Base-by-base conservation (phyloP, 2,797 vertebrate species). In the Danio albolineatus region DNA sequence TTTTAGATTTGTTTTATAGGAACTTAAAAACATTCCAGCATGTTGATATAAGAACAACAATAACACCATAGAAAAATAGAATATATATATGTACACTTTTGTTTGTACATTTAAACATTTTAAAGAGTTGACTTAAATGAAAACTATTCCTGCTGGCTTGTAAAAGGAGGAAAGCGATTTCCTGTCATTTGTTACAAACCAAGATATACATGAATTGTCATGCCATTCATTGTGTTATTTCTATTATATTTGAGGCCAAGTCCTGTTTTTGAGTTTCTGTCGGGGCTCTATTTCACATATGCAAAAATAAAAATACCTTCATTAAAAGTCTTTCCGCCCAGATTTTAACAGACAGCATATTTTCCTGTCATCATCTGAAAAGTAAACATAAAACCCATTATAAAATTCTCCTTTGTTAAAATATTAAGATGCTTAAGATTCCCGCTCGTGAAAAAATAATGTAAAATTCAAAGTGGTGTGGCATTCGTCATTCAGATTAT, bases 61-160 rank as follows among this genome's bases (percentile, higher is more conserved):
- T 49, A 12, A 70, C 49, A 41, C n/a, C 53, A 73, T 78, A 82
- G 71, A 81, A 88, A 82, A 79, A 84, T 82, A 85, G 67, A 87
- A 86, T 85, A 84, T 81, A 85, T 69, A 56, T 81, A 72, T 84
- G 61, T 81, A 82, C 83, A 87, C 51, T 78, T 82, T 80, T 83
- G 49, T 65, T 64, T 64, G 61, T 69, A 78, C 67, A 75, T 64
- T 75, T 44, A 59, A 72, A 62, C 60, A 65, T 64, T 73, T 51
- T 49, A 61, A 87, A 8, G 0, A 74, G 59, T 43, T 44, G 16
- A 57, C 13, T 70, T 41, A 69, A 21, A 70, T 71, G 16, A 62
- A 60, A 61, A 71, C 19, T 38, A 61, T 21, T 77, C 12, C 7
- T 78, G 17, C 65, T 78, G 56, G 54, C 17, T 28, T 70, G 5